Evolutionary conservation across 2,888 invertebrate species (phyloP).

Genomic region (Nomada fucata): DNA sequence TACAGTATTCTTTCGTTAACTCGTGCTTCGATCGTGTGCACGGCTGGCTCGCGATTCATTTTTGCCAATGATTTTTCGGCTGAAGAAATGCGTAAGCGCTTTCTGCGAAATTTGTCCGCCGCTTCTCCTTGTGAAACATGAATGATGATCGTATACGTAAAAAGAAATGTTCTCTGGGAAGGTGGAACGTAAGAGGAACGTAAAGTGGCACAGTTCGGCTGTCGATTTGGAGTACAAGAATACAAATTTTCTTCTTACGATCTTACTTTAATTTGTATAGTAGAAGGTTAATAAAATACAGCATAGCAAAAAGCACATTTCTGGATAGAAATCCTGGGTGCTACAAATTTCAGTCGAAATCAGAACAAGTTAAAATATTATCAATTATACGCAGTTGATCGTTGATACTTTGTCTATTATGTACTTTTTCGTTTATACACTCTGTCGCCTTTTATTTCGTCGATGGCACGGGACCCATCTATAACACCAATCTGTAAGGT

Average conservation of each 20-base stretch:
- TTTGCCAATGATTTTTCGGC: conserved; percentile 14
- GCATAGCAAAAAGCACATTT: no score
- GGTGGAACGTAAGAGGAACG: not conserved
- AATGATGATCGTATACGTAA: not conserved
- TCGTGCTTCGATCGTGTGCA: not conserved
- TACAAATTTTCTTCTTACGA: no score
- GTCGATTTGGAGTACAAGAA: no score
- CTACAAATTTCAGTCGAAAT: not conserved
- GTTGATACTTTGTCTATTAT: no score
- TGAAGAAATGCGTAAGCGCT: not conserved
- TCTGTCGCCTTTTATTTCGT: not conserved
- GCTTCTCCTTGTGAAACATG: not conserved
- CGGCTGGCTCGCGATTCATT: conserved; percentile 1
- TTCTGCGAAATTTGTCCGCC: not conserved
- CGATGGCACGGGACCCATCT: conserved; percentile 34
- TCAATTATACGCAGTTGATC: not conserved
- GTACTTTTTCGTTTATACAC: not conserved
- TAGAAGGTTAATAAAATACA: no score
- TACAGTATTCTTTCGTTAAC: conserved; percentile 30
- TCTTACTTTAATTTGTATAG: no score
- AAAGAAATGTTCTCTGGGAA: not conserved
- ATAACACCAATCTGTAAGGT: conserved; percentile 39
- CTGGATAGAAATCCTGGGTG: no score
- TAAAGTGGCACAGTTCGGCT: not conserved
- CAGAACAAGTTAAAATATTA: not conserved